Conservation (phyloP, 2,113 vertebrate genomes). For the Pomatostomus ruficeps region DNA sequence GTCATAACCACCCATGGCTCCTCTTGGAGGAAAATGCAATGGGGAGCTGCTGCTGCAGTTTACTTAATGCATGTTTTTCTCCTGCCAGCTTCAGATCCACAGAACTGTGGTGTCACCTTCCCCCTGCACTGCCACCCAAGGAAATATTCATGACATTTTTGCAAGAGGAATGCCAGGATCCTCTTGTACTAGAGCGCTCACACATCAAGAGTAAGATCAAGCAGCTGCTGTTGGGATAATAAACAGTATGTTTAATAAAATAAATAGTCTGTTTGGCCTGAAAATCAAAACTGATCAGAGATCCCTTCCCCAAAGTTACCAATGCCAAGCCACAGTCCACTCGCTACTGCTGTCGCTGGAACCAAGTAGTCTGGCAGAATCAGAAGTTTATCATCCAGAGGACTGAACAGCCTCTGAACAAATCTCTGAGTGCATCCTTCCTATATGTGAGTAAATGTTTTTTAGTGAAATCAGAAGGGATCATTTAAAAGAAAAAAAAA, state of each 20-base stretch:
- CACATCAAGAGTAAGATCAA: not conserved
- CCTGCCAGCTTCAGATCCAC: not conserved
- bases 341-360: accelerated
- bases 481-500: not conserved
- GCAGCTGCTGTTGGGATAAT: not conserved
- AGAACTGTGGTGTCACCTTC: accelerated
- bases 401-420: not conserved
- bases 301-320: not conserved
- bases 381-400: not conserved
- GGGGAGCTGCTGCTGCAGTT: not conserved
- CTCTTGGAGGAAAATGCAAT: not conserved
- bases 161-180: not conserved
- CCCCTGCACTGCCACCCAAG: not conserved
- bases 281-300: not conserved
- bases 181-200: not conserved
- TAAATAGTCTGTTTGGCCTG: not conserved
- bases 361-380: not conserved
- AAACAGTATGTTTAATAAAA: accelerated
- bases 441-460: not conserved
- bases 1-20: not conserved
- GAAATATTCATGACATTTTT: not conserved
- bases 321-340: not conserved
- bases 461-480: not conserved
- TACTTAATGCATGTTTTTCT: not conserved
- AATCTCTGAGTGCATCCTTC: not conserved